phyloP scores from a whole-genome alignment of 2,888 invertebrate genomes.

The Barypeithes pellucidus region DNA sequence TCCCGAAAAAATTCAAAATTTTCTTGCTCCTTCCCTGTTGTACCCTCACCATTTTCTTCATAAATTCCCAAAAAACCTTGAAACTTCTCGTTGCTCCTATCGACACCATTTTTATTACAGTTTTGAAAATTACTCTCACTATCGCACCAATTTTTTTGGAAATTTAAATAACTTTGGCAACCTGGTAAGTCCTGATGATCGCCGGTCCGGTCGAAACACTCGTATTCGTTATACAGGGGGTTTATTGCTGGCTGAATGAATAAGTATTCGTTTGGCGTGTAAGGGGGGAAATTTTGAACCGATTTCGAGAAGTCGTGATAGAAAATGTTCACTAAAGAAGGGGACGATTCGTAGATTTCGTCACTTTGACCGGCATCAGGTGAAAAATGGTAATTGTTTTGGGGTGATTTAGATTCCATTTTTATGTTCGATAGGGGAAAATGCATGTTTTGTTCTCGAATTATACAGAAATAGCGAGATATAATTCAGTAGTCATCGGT shows the following conservation, averaged over 20 bases:
- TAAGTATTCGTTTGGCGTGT: conserved; percentile 23
- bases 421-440: conserved; percentile 25
- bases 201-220: conserved; percentile 22
- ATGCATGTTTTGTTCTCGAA: conserved; percentile 5
- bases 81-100: conserved; percentile 6
- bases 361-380: background rate
- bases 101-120: conserved; percentile 10
- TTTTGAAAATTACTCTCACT: conserved; percentile 22
- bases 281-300: conserved; percentile 12
- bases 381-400: conserved; percentile 2
- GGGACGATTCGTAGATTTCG: background rate
- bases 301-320: conserved; percentile 35
- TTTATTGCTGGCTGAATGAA: conserved; percentile 13
- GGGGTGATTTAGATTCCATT: conserved; percentile 31
- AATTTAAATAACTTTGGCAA: conserved; percentile 22
- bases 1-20: background rate
- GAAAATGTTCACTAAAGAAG: conserved; percentile 29
- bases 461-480: too few species aligned
- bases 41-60: background rate
- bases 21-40: background rate
- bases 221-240: conserved; percentile 26
- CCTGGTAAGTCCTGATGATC: conserved; percentile 27
- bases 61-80: background rate
- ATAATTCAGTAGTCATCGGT: too few species aligned
- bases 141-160: conserved; percentile 23